phyloP scores from a whole-genome alignment of 1,140 invertebrate genomes.

The Aphaenogaster ashmeadi region DNA sequence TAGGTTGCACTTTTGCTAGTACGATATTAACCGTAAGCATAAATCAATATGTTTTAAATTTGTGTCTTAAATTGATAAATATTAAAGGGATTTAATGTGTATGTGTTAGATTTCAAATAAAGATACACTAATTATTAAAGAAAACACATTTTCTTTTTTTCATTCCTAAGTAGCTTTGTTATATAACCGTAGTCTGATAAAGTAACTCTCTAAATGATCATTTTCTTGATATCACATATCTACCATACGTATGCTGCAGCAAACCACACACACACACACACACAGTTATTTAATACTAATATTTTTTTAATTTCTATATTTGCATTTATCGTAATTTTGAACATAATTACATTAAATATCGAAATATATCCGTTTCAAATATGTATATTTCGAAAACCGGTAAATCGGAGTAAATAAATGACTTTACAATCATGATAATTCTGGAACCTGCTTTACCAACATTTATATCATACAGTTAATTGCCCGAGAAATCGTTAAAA shows the following conservation, averaged over 20 bases:
- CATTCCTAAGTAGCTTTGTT: not conserved
- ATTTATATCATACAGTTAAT: not conserved
- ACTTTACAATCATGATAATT: not conserved
- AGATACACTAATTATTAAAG: not conserved
- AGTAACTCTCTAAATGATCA: not conserved
- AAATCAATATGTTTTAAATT: not conserved
- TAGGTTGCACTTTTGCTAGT: not conserved
- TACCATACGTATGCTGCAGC: not conserved
- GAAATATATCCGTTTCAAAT: not conserved
- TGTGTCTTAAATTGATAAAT: not conserved
- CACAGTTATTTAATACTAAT: not conserved
- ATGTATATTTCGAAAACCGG: not conserved
- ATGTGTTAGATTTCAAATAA: too few species aligned
- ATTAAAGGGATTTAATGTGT: not conserved
- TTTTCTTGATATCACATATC: not conserved
- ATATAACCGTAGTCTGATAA: slow-evolving; percentile 14
- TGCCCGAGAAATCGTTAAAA: not conserved
- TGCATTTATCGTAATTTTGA: not conserved
- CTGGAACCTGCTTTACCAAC: slow-evolving; percentile 12
- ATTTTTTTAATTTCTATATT: not conserved
- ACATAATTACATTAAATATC: not conserved
- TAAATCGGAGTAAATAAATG: not conserved
- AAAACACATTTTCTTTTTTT: not conserved
- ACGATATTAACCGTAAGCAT: not conserved
- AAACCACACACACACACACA: too few species aligned